Conservation (phyloP, 2,113 vertebrate genomes). For the Odontophorus gujanensis region DNA sequence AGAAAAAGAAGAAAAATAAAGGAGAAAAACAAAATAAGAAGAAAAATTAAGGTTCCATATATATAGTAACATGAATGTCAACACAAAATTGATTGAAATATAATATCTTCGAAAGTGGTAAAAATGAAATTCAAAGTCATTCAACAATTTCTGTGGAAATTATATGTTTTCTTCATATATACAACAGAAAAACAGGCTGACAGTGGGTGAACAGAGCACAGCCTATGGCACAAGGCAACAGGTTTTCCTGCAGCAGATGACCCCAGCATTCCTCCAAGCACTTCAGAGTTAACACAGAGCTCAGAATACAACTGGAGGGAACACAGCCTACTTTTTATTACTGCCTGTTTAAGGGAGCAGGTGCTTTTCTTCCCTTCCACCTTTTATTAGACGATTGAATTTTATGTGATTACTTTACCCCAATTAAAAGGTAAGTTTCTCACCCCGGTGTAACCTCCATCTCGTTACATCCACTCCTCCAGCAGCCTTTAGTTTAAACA, state of each 20-base stretch:
- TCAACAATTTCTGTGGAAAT: not conserved
- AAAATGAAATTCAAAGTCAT: not conserved
- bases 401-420: not conserved
- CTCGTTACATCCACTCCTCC: not conserved
- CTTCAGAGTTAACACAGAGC: not conserved
- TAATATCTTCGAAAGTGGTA: not conserved
- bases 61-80: not conserved
- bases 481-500: not conserved
- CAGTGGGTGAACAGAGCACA: not conserved
- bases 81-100: not conserved
- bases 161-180: not conserved
- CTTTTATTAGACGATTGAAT: not conserved
- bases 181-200: not conserved
- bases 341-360: not conserved
- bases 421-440: conserved; percentile 28
- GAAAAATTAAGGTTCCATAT: not conserved
- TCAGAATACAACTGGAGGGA: not conserved
- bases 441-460: not conserved
- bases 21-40: not conserved
- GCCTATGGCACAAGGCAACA: not conserved
- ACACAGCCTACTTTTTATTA: not conserved
- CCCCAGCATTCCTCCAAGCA: not conserved
- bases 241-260: not conserved
- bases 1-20: not conserved
- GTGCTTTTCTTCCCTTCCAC: not conserved